phyloP scores from a whole-genome alignment of 92 coral and sea anemone genomes.

The Porites divaricata region DNA sequence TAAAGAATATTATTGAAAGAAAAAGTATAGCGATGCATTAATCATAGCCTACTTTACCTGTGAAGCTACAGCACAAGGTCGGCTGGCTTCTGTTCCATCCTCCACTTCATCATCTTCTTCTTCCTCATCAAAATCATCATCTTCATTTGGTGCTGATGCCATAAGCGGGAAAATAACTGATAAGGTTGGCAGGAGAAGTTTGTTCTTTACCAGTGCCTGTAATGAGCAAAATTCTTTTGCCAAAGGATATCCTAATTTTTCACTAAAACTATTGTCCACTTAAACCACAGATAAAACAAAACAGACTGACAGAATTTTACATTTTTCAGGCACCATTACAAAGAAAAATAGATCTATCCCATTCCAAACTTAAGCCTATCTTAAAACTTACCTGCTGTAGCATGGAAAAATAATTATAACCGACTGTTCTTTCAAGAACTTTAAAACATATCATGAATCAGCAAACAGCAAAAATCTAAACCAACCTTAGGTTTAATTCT shows the following conservation, averaged over 20 bases:
- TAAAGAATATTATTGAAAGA: too few species aligned
- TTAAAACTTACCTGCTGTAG: too few species aligned
- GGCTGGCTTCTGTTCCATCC: constrained; percentile 90
- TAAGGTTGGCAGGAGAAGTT: constrained; percentile 81
- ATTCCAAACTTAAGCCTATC: too few species aligned
- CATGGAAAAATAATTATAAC: too few species aligned
- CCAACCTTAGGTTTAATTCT: constrained; percentile 93
- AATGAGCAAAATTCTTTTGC: neutral
- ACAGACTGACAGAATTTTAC: too few species aligned
- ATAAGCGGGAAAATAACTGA: constrained; percentile 94
- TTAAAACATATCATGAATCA: too few species aligned
- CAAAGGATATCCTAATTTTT: too few species aligned
- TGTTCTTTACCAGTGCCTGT: constrained; percentile 91
- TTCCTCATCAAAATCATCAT: constrained; percentile 71
- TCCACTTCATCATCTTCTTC: constrained; percentile 83
- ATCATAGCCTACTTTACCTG: constrained; percentile 60
- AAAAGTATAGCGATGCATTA: neutral
- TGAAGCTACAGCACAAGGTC: constrained; percentile 98
- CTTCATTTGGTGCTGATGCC: constrained; percentile 93
- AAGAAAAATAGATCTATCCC: too few species aligned
- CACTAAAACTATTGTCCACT: too few species aligned
- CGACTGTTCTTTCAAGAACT: too few species aligned
- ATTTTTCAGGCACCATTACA: too few species aligned
- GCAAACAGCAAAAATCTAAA: neutral
- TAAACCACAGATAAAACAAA: too few species aligned